These are phyloP conservation scores for Leptopilina syphax DNA, from an alignment of 2,888 invertebrate genomes.

Conservation along the genomic window DNA sequence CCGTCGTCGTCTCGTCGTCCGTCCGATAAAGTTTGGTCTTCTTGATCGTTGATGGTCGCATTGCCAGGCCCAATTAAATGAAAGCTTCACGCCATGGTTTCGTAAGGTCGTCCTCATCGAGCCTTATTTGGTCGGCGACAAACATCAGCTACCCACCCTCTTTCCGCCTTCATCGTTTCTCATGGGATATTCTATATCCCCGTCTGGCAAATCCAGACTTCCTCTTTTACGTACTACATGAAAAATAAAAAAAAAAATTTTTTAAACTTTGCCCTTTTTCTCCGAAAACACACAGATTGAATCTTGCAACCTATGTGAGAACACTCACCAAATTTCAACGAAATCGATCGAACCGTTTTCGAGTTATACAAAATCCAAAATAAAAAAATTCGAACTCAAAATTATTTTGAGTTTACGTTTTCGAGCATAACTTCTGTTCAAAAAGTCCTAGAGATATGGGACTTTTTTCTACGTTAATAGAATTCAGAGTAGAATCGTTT, in stretches of 20 bases:
- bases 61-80: slow-evolving; percentile 46
- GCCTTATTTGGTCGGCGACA: slow-evolving; percentile 67
- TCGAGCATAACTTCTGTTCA: not conserved
- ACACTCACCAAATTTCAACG: not conserved
- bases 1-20: slow-evolving; percentile 3
- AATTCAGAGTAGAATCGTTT: not conserved
- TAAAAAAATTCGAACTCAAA: not conserved
- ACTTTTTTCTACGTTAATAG: not conserved
- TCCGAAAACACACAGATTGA: not conserved
- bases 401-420: not conserved
- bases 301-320: not conserved
- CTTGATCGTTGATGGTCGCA: slow-evolving; percentile 42
- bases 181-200: slow-evolving; percentile 24
- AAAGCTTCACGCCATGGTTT: slow-evolving; percentile 49
- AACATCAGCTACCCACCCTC: slow-evolving; percentile 52
- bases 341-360: not conserved
- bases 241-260: not conserved
- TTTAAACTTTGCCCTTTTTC: not conserved
- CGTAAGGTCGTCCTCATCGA: slow-evolving; percentile 62
- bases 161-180: slow-evolving; percentile 42
- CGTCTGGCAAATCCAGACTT: not conserved
- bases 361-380: not conserved
- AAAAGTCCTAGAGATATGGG: not conserved
- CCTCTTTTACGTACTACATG: not conserved
- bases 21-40: slow-evolving; percentile 36